Evolutionary conservation across 2,888 invertebrate species (phyloP), one percentile per base, ranked within the genome.

Genomic region (Dynastes hyllus): DNA sequence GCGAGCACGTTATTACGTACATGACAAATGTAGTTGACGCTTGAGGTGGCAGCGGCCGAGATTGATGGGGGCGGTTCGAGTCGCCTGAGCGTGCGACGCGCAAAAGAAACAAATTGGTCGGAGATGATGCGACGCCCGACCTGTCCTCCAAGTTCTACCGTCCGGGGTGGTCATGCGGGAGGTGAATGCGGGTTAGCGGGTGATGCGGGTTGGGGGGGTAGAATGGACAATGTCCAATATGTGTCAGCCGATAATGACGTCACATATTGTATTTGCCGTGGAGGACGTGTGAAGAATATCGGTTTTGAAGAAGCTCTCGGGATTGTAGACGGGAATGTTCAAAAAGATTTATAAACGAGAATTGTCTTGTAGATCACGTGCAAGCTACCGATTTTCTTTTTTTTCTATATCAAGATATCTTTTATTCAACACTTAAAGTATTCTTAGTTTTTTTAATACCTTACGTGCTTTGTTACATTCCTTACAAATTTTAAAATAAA

Each of bases 11-110:
- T 69, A 69, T 69, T 69, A 69, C 51, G 13, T 69, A 51, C 69
- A 69, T 69, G 69, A 69, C 69, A 69, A 69, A 69, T 69, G 69
- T 69, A 69, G 69, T 50, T 51, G 69, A 69, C 50, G 69, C 51
- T 69, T 40, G 69, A 69, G 69, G 69, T 69, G 69, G 69, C 51
- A 51, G 51, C 51, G 51, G 69, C 69, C 69, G 69, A 69, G 69
- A 69, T 50, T 69, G 69, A 69, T 69, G 69, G 51, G 16, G 51
- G 51, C 29, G 13, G 69, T 69, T 51, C 55, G 69, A 69, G 27
- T 50, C 69, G 51, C 13, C 69, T 11, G 51, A 63, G 29, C 63
- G 63, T 58, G 22, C 63, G 63, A 63, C 27, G 51, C 9, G 27
- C 51, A 27, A 29, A 69, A 69, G 69, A 69, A 69, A 69, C 69